Percentiles rank a stretch among this genome's conserved stretches.
phyloP scores from a whole-genome alignment of 1,140 invertebrate genomes.

The Drosophila quadrilineata region DNA sequence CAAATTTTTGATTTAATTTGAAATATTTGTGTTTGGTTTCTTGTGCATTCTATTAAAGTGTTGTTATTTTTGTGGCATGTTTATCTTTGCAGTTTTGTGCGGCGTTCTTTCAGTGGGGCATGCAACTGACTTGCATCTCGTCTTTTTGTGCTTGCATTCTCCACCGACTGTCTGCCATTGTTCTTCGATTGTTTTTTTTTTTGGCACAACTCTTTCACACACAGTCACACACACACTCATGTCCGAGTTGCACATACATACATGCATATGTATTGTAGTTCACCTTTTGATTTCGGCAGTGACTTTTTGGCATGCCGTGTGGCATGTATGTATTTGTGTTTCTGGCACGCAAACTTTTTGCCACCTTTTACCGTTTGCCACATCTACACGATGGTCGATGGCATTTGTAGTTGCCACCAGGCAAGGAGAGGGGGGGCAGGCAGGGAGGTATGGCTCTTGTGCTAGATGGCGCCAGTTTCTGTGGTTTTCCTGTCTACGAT shows the following conservation, averaged over 20 bases:
- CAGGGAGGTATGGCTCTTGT: no score
- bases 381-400: constrained; percentile 39
- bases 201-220: constrained; percentile 1
- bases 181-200: constrained; percentile 3
- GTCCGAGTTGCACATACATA: no score
- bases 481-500: constrained; percentile 48
- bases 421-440: no score
- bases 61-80: no score
- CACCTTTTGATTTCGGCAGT: constrained; percentile 40
- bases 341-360: constrained; percentile 71
- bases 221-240: constrained; percentile 12
- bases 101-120: constrained; percentile 43
- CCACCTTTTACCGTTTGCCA: constrained; percentile 42
- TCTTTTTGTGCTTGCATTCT: not conserved
- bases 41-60: constrained; percentile 62
- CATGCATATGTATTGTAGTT: constrained; percentile 5
- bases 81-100: constrained; percentile 46
- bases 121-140: constrained; percentile 31
- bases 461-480: constrained; percentile 50
- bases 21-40: constrained; percentile 5
- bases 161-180: not conserved
- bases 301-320: constrained; percentile 48
- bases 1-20: not conserved
- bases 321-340: constrained; percentile 17
- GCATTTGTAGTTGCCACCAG: no score